These are phyloP conservation scores for Papilio aristodemus DNA, from an alignment of 1,140 invertebrate genomes.

Conservation along the genomic window DNA sequence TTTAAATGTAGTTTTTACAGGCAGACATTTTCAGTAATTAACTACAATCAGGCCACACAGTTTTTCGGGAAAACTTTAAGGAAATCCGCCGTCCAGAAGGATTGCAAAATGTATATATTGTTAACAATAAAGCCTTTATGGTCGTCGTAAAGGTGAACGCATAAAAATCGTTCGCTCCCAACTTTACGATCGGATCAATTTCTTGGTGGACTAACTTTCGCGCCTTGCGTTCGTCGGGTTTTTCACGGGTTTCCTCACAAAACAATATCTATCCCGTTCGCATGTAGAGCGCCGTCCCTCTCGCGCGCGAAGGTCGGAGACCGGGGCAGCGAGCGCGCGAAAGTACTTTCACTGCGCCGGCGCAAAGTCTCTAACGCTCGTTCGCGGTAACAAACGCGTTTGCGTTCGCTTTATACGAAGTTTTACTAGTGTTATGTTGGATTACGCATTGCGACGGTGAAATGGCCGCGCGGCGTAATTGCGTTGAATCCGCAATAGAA, in stretches of 20 bases:
- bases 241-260: slow-evolving; percentile 66
- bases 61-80: slow-evolving; percentile 35
- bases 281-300: slow-evolving; percentile 46
- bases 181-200: slow-evolving; percentile 63
- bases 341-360: slow-evolving; percentile 77
- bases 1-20: background rate
- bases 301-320: slow-evolving; percentile 64
- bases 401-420: slow-evolving; percentile 50
- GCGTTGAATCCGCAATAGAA: slow-evolving; percentile 37
- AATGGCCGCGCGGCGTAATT: slow-evolving; percentile 45
- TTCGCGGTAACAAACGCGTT: slow-evolving; percentile 50
- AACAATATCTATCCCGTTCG: slow-evolving; percentile 58
- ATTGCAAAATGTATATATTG: slow-evolving; percentile 42
- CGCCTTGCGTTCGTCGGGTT: slow-evolving; percentile 55
- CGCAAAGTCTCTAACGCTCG: slow-evolving; percentile 57
- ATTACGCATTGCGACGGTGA: slow-evolving; percentile 47
- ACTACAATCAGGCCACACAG: background rate
- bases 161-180: slow-evolving; percentile 63
- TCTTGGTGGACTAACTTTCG: slow-evolving; percentile 71
- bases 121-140: slow-evolving; percentile 58
- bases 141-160: slow-evolving; percentile 54
- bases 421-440: slow-evolving; percentile 44
- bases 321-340: slow-evolving; percentile 73
- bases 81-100: slow-evolving; percentile 45
- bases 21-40: background rate